These are phyloP conservation scores for Clarias macrocephalus DNA, from an alignment of 2,113 vertebrate species.

Conservation along the genomic window DNA sequence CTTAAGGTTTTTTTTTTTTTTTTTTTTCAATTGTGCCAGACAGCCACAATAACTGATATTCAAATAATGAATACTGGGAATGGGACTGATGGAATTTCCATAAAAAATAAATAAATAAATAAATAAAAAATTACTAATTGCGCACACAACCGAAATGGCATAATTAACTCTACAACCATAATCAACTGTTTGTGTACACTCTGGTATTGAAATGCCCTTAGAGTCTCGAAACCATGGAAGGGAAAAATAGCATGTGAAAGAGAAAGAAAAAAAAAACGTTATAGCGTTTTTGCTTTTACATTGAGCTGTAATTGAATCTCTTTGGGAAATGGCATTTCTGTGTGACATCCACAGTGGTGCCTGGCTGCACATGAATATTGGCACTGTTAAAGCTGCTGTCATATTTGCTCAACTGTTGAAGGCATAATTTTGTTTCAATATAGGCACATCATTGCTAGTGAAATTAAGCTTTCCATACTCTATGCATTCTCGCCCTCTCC, in stretches of 20 bases:
- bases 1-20: not conserved
- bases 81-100: not conserved
- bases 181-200: not conserved
- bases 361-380: constrained; percentile 48
- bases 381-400: constrained; percentile 58
- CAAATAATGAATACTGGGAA: not conserved
- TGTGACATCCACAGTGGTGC: constrained; percentile 43
- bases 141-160: not conserved
- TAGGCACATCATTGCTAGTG: constrained; percentile 57
- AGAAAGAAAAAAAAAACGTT: constrained; percentile 19
- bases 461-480: constrained; percentile 57
- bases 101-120: too few relatives aligned
- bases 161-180: not conserved
- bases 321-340: constrained; percentile 48
- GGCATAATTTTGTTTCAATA: constrained; percentile 62
- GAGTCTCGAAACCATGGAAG: constrained; percentile 22
- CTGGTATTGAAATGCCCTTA: not conserved
- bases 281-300: constrained; percentile 31
- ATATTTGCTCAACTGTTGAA: constrained; percentile 66
- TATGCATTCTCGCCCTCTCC: constrained; percentile 12
- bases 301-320: constrained; percentile 53
- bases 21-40: not conserved
- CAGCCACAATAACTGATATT: constrained; percentile 2
- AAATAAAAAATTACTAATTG: not conserved
- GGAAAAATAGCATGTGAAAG: constrained; percentile 33